Evolutionary conservation across 2,888 invertebrate species (phyloP).

Genomic region (Zootermopsis nevadensis): DNA sequence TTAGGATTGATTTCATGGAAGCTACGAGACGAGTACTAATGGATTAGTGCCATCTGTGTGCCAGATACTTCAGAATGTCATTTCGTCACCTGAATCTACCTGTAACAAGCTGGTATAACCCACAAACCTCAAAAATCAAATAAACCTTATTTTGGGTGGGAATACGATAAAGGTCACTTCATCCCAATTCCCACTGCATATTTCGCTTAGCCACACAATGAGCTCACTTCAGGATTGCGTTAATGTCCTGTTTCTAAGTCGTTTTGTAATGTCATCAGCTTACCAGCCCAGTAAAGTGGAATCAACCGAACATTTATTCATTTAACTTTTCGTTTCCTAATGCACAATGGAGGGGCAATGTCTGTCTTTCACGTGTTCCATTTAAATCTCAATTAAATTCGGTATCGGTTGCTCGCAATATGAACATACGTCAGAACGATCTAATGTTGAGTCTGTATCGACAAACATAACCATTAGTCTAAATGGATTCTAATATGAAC

Average conservation of each 20-base stretch:
- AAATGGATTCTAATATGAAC: too few relatives aligned
- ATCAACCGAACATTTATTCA: neutral
- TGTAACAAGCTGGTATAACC: neutral
- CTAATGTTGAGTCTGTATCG: too few relatives aligned
- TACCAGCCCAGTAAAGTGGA: neutral
- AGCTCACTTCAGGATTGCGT: neutral
- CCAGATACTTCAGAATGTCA: neutral
- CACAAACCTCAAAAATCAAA: neutral
- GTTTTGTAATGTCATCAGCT: neutral
- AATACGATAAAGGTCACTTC: neutral
- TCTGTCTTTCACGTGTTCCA: too few relatives aligned
- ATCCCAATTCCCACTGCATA: neutral
- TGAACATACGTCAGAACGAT: too few relatives aligned
- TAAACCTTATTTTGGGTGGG: neutral
- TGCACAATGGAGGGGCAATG: too few relatives aligned
- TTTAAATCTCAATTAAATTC: too few relatives aligned
- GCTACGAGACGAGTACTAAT: neutral
- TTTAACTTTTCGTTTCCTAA: neutral
- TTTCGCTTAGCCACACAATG: neutral
- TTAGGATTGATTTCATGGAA: slow-evolving; percentile 4
- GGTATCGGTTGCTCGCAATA: too few relatives aligned
- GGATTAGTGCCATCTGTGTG: slow-evolving; percentile 19
- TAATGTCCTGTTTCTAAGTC: neutral
- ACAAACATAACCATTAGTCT: too few relatives aligned
- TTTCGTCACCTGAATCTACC: neutral